Conservation (phyloP, 1,140 invertebrate genomes). For the Chlorops oryzae region DNA sequence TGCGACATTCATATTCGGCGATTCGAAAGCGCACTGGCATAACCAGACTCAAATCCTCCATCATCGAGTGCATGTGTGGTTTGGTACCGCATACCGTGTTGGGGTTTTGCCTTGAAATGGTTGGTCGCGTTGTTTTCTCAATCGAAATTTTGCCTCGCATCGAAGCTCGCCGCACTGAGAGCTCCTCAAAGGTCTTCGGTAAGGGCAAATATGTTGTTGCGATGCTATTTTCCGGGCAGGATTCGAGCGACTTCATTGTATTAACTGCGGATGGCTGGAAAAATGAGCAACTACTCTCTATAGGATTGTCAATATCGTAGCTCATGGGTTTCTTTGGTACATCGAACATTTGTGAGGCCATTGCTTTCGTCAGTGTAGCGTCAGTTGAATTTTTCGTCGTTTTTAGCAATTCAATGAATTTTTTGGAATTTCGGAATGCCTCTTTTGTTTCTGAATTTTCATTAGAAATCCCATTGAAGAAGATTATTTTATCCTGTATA, state of each 20-base stretch:
- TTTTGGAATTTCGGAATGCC: constrained; percentile 29
- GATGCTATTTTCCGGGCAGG: too few relatives aligned
- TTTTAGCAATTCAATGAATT: constrained; percentile 34
- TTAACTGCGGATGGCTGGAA: constrained; percentile 7
- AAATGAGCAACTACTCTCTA: neutral
- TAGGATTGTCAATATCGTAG: neutral
- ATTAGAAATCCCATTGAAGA: constrained; percentile 40
- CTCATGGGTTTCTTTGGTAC: neutral
- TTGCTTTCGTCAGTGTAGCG: constrained; percentile 21
- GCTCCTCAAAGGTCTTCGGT: neutral
- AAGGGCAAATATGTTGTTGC: neutral
- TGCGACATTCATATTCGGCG: constrained; percentile 40
- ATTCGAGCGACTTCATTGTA: constrained; percentile 12
- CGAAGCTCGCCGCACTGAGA: constrained; percentile 27
- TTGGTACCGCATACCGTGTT: constrained; percentile 14
- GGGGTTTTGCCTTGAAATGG: constrained; percentile 30
- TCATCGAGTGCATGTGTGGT: constrained; percentile 35
- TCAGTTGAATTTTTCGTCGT: constrained; percentile 20
- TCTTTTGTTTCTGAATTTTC: too few relatives aligned
- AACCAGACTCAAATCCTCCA: constrained; percentile 41
- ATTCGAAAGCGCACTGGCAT: constrained; percentile 37
- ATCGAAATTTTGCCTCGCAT: constrained; percentile 34
- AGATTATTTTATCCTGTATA: constrained; percentile 41
- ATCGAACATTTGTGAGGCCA: neutral
- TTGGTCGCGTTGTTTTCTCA: constrained; percentile 32